Conservation (phyloP, 2,113 vertebrate genomes). For the Brevimyrus niger region DNA sequence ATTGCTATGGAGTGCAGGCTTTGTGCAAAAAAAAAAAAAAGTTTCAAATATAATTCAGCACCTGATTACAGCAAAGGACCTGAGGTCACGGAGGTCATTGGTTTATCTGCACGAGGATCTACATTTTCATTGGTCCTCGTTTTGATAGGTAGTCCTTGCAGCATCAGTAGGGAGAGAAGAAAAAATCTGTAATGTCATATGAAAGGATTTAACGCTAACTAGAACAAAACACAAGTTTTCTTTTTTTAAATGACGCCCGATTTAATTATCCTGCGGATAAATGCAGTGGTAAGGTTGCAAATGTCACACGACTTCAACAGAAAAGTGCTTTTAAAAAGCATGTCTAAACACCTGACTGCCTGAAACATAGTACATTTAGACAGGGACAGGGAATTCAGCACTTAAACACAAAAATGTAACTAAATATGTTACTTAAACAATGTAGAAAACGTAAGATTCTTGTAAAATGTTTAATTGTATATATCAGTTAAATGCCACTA, state of each 20-base stretch:
- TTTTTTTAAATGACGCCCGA: neutral
- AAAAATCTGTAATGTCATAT: neutral
- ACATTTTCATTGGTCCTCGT: neutral
- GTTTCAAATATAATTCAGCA: neutral
- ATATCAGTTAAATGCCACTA: neutral
- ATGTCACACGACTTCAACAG: neutral
- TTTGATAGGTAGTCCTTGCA: neutral
- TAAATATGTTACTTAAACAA: neutral
- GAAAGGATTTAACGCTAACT: neutral
- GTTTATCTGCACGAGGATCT: neutral
- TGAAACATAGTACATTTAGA: neutral
- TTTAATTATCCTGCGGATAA: neutral
- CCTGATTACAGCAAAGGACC: neutral
- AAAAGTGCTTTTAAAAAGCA: neutral
- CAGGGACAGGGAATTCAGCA: neutral
- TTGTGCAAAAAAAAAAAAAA: neutral
- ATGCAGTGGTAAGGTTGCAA: neutral
- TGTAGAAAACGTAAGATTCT: neutral
- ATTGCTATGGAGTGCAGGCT: neutral
- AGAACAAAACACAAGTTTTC: neutral
- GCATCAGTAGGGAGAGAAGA: neutral
- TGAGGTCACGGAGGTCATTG: neutral
- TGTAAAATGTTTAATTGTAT: neutral
- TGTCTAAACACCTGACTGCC: neutral
- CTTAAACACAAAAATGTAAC: too few relatives aligned